Conservation (phyloP, 2,113 vertebrate species). For the Dunckerocampus dactyliophorus region DNA sequence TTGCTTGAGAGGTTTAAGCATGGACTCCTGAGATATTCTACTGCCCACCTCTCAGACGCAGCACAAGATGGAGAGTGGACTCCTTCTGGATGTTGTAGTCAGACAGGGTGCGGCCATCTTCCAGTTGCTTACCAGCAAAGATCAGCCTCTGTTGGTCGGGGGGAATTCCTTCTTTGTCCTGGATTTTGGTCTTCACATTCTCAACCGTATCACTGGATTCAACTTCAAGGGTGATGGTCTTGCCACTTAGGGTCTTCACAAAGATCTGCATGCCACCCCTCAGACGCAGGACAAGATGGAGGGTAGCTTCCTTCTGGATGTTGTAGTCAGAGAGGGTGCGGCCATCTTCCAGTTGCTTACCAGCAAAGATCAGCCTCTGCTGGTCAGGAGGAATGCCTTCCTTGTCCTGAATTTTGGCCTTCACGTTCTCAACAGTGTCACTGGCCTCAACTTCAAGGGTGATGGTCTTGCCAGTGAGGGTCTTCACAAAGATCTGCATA, state of each 20-base stretch:
- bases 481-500: not conserved
- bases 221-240: not conserved
- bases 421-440: not conserved
- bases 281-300: not conserved
- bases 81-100: conserved; percentile 2
- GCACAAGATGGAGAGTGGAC: not conserved
- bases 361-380: not conserved
- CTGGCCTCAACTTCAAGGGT: not conserved
- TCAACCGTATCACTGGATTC: not conserved
- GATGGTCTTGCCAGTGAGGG: not conserved
- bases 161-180: not conserved
- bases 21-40: not conserved
- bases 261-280: not conserved
- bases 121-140: not conserved
- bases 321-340: not conserved
- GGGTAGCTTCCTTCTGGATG: not conserved
- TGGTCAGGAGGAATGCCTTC: not conserved
- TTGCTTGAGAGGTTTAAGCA: not conserved
- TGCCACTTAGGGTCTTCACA: not conserved
- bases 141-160: not conserved
- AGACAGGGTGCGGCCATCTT: not conserved
- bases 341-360: not conserved
- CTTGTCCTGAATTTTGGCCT: not conserved
- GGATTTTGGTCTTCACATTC: not conserved
- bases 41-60: not conserved